These are phyloP conservation scores for Lordiphosa clarofinis DNA, from an alignment of 1,140 invertebrate species.

Conservation along the genomic window DNA sequence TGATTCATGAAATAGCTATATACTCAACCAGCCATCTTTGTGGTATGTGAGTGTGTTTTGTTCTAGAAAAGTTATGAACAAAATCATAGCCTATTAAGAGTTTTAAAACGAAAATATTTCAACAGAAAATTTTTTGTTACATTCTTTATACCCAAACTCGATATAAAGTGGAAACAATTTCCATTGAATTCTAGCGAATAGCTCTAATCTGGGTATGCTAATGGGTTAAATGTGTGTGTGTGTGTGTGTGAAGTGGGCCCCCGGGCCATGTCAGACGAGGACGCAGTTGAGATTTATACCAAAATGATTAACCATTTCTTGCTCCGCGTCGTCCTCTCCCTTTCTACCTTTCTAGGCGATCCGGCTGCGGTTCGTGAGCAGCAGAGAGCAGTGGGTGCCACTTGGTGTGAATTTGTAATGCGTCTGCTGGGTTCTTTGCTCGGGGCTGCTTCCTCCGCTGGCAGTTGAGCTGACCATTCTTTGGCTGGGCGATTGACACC, in stretches of 20 bases:
- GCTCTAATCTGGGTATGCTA: not conserved
- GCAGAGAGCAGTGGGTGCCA: slow-evolving; percentile 65
- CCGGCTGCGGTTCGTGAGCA: slow-evolving; percentile 7
- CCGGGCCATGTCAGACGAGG: slow-evolving; percentile 27
- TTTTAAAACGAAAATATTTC: no score
- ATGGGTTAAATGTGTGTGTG: slow-evolving; percentile 24
- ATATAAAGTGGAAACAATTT: no score
- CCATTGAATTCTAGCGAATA: no score
- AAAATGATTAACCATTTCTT: slow-evolving; percentile 75
- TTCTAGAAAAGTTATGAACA: no score
- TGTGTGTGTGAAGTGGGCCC: slow-evolving; percentile 9
- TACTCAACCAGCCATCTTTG: no score
- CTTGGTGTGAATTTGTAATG: slow-evolving; percentile 77
- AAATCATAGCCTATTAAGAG: no score
- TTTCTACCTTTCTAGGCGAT: not conserved
- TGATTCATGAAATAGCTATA: no score
- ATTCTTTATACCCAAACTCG: no score
- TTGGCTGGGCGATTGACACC: slow-evolving; percentile 68
- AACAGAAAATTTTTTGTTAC: no score
- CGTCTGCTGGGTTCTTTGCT: slow-evolving; percentile 27
- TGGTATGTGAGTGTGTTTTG: no score
- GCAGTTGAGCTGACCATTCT: slow-evolving; percentile 57
- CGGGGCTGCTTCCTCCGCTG: slow-evolving; percentile 4
- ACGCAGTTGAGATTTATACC: slow-evolving; percentile 64
- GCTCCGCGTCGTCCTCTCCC: no score